These are phyloP conservation scores for Drosophila oshimai DNA, from an alignment of 1,140 invertebrate species.

Conservation along the genomic window DNA sequence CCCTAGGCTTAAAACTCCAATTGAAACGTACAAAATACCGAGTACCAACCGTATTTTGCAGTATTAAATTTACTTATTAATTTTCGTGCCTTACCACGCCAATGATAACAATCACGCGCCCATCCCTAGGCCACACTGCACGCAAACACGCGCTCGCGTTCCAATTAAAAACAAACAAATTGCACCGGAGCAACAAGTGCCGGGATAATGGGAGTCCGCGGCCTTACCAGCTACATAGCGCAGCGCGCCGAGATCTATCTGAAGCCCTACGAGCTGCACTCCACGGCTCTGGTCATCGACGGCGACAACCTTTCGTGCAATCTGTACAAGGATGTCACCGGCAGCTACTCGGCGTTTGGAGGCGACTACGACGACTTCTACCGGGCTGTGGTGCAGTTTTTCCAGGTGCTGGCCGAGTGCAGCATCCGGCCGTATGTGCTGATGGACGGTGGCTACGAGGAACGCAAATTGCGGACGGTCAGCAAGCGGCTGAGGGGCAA, in stretches of 20 bases:
- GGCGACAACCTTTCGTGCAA: conserved; percentile 90
- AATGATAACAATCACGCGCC: no score
- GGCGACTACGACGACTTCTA: conserved; percentile 93
- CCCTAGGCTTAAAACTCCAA: no score
- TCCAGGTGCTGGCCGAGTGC: conserved; percentile 88
- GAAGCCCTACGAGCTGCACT: conserved; percentile 86
- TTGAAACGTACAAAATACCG: no score
- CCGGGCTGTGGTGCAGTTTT: conserved; percentile 86
- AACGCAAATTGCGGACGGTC: conserved; percentile 89
- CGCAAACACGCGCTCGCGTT: conserved; percentile 32
- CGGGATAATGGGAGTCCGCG: conserved; percentile 89
- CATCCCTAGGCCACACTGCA: no score
- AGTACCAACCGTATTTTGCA: no score
- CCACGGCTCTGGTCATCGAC: conserved; percentile 91
- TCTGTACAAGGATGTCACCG: conserved; percentile 87
- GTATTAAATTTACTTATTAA: no score
- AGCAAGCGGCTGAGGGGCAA: conserved; percentile 86
- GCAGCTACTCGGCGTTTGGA: conserved; percentile 89
- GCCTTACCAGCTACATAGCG: conserved; percentile 91
- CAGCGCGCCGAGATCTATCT: conserved; percentile 87
- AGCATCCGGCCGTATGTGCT: conserved; percentile 89
- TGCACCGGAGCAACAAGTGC: background rate
- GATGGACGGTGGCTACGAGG: conserved; percentile 92
- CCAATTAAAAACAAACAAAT: conserved; percentile 37
- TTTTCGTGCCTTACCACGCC: no score